phyloP scores from a whole-genome alignment of 35 echinoderm and acorn worm species.

The Acanthaster planci region DNA sequence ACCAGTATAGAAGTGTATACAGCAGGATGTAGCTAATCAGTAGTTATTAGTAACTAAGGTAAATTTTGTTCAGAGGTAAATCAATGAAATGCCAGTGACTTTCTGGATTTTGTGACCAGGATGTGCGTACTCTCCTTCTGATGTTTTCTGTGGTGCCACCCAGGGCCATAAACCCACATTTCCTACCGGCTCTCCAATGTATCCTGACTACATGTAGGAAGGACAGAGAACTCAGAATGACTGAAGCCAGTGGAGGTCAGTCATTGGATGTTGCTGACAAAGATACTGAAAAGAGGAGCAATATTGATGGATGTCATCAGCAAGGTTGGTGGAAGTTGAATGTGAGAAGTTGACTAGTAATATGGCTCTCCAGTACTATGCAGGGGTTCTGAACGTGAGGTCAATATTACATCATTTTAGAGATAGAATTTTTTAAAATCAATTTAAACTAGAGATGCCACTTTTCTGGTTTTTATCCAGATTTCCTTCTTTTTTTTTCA shows the following conservation, averaged over 20 bases:
- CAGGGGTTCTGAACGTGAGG: too few relatives aligned
- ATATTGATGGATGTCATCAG: neutral
- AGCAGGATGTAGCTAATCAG: too few relatives aligned
- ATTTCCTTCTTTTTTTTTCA: too few relatives aligned
- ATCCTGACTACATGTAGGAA: conserved; percentile 55
- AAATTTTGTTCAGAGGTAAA: neutral
- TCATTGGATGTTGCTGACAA: neutral
- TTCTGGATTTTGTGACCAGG: conserved; percentile 35
- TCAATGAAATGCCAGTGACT: neutral
- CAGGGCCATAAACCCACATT: conserved; percentile 35
- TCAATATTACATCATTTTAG: too few relatives aligned
- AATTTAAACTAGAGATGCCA: too few relatives aligned
- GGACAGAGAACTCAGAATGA: conserved; percentile 28
- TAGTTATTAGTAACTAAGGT: too few relatives aligned
- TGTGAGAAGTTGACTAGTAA: too few relatives aligned
- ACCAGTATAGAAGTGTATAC: neutral
- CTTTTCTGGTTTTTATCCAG: too few relatives aligned
- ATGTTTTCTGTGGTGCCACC: conserved; percentile 74
- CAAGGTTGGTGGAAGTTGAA: neutral
- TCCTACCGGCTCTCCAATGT: conserved; percentile 53
- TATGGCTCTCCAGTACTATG: too few relatives aligned
- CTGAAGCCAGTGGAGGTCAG: neutral
- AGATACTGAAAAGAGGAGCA: conserved; percentile 5
- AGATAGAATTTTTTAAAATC: too few relatives aligned
- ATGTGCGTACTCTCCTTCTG: conserved; percentile 69